Percentiles rank a stretch among this genome's conserved stretches.
Conservation (phyloP, 2,113 vertebrate genomes). For the Callorhinus ursinus region DNA sequence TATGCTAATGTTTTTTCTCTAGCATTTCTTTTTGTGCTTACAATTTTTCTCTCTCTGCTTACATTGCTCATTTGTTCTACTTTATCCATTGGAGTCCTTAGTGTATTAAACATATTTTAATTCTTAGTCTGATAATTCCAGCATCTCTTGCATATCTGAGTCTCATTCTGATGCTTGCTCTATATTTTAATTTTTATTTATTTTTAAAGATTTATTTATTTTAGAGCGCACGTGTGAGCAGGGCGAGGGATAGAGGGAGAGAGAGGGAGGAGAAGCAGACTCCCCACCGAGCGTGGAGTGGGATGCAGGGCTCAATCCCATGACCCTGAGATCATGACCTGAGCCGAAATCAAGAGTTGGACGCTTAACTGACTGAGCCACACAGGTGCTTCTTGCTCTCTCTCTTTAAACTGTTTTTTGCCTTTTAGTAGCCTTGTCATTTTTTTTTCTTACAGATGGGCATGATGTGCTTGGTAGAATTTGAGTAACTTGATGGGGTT, state of each 20-base stretch:
- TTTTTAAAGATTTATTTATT: no score
- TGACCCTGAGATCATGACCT: no score
- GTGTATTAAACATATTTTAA: not conserved
- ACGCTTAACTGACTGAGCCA: no score
- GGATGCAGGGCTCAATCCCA: no score
- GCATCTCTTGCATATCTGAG: not conserved
- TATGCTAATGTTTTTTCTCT: not conserved
- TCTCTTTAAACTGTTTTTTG: not conserved
- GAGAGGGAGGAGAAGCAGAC: no score
- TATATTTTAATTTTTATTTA: not conserved
- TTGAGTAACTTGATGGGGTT: not conserved
- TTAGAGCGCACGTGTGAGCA: no score
- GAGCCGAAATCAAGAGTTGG: no score
- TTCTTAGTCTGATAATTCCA: not conserved
- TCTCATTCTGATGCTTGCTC: not conserved
- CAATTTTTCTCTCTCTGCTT: not conserved
- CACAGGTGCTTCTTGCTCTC: no score
- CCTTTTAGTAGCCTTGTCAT: not conserved
- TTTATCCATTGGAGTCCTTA: not conserved
- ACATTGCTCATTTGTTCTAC: not conserved
- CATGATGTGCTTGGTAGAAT: not conserved
- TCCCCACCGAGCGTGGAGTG: no score
- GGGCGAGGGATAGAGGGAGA: no score
- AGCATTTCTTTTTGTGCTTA: not conserved
- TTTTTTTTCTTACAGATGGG: not conserved